Percentiles rank a stretch among this genome's conserved stretches.
These are phyloP conservation scores for Ferrisia virgata DNA, from an alignment of 2,888 invertebrate genomes.

Conservation along the genomic window DNA sequence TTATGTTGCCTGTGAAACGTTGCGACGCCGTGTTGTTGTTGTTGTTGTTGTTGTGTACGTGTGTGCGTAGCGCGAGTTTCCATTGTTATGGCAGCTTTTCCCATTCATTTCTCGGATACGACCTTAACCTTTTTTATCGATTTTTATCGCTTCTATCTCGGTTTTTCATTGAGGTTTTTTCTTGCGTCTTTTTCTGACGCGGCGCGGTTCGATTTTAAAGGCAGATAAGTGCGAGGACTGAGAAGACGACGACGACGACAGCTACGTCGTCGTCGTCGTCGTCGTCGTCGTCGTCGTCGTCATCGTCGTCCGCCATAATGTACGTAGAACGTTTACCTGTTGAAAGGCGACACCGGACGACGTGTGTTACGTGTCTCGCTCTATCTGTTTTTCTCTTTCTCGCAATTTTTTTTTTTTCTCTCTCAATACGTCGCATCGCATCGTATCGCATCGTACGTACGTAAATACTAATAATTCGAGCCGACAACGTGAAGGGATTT, in stretches of 20 bases:
- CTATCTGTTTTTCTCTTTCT: too few species aligned
- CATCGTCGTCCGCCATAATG: neutral
- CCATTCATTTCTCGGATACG: conserved; percentile 43
- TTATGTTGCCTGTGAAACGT: neutral
- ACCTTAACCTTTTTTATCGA: conserved; percentile 45
- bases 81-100: conserved; percentile 37
- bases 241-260: neutral
- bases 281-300: neutral
- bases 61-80: conserved; percentile 2
- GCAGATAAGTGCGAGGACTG: neutral
- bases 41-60: neutral
- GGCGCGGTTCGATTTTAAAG: neutral
- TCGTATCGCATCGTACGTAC: neutral
- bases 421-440: too few species aligned
- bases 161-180: conserved; percentile 38
- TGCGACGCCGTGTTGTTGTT: neutral
- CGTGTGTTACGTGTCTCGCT: neutral
- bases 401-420: neutral
- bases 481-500: neutral
- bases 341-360: neutral
- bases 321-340: neutral
- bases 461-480: neutral
- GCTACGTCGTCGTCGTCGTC: too few species aligned
- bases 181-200: neutral
- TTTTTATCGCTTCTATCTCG: conserved; percentile 36